A percentile compares a stretch with the other conserved stretches of the same genome.
Conservation (phyloP, 2,888 invertebrate genomes). For the Rhamnusium bicolor region DNA sequence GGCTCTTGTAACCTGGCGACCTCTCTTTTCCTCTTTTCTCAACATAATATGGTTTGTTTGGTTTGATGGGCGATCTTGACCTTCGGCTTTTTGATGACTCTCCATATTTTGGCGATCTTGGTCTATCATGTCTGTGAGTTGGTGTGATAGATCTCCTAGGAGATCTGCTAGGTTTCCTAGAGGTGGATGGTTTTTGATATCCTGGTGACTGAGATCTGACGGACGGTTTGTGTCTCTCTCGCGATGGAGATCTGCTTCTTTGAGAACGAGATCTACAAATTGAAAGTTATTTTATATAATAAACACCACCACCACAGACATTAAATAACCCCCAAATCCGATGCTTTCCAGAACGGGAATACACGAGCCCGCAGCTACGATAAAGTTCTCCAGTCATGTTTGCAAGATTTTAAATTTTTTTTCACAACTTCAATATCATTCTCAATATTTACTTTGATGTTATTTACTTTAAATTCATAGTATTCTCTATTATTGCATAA, state of each 20-base stretch:
- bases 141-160: conserved; percentile 22
- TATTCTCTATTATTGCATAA: too few relatives aligned
- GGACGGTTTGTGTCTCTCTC: conserved; percentile 11
- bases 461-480: too few relatives aligned
- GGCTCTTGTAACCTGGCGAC: not conserved
- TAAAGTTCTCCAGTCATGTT: too few relatives aligned
- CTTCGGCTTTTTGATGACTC: not conserved
- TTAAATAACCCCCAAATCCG: too few relatives aligned
- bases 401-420: too few relatives aligned
- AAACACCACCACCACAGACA: not conserved
- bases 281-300: not conserved
- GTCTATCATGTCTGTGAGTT: not conserved
- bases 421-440: too few relatives aligned
- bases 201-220: not conserved
- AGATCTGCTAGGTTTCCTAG: conserved; percentile 6
- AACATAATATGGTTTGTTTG: not conserved
- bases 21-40: conserved; percentile 16
- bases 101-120: conserved; percentile 10
- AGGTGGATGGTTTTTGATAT: not conserved
- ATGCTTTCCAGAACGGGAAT: too few relatives aligned
- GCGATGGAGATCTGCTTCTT: conserved; percentile 25
- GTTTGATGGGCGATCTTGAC: not conserved
- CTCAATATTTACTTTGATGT: too few relatives aligned
- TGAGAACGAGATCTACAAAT: conserved; percentile 5
- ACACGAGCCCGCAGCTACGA: too few relatives aligned